Base-by-base conservation (phyloP, 2,113 vertebrate genomes). In the Nycticebus coucang region DNA sequence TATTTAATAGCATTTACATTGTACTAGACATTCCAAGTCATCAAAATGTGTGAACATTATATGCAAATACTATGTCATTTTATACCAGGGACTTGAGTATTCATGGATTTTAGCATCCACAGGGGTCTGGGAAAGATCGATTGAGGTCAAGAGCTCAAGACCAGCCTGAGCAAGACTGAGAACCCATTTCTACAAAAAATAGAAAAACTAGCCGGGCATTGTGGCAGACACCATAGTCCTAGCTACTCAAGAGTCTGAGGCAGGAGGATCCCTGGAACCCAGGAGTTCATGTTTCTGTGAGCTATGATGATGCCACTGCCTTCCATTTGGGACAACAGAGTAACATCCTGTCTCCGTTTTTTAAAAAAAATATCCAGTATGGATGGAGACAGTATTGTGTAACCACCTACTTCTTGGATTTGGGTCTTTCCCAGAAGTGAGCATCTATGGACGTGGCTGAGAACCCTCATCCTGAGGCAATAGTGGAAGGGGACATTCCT, bases 311-410 rank as follows among this genome's bases (percentile, higher is more conserved):
- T 22, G 7, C 71, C 0, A 24, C 35, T 72, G 21, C 71, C 37
- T 21, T 72, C 35, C 35, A 72, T 35, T 21, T 26, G 28, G 26
- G 41, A 26, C 0, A 7, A 77, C 74, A 50, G 41, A 50, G 41
- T 7, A 5, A 77, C 7, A 77, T 24, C 15, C 74, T 14, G 0
- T 50, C 26, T 77, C 74, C 13, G 5, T 57, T 57, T 57, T 57
- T 62, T 10, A 75, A 72, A 72, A 35, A 35, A 72, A 10, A 87
- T n/a, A 60, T 35, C 37, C 53, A 33, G 14, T 12, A 11, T 4
- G 12, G 41, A 11, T 33, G 33, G 28, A 71, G 59, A 45, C 0
- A 0, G 0, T 37, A 18, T 30, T 4, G 0, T 24, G 5, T n/a
- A 77, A 30, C 6, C 24, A 4, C 24, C 33, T 19, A 3, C 64